These are phyloP conservation scores for Ophiothrix spiculata DNA, from an alignment of 35 echinoderm and acorn worm genomes.

Conservation along the genomic window DNA sequence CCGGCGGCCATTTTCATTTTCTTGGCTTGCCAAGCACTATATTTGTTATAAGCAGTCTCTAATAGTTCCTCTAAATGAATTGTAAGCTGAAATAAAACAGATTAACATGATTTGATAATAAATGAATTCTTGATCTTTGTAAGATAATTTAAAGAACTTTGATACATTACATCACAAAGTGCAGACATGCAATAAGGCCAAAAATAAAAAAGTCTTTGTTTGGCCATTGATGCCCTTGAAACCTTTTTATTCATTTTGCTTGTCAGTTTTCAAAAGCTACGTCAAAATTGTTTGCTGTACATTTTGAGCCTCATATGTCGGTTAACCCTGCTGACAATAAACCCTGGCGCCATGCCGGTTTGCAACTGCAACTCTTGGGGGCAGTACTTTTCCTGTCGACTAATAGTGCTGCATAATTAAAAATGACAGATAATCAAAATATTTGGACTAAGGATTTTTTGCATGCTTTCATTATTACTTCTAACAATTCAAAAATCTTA, in stretches of 20 bases:
- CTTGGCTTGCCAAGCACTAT: conserved; percentile 76
- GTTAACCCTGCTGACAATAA: too few relatives aligned
- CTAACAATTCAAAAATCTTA: too few relatives aligned
- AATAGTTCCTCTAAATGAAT: conserved; percentile 83
- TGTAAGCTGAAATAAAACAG: conserved; percentile 50
- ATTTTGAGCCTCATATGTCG: too few relatives aligned
- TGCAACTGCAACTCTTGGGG: not conserved
- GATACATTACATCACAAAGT: not conserved
- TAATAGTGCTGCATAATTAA: too few relatives aligned
- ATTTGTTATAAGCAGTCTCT: conserved; percentile 79
- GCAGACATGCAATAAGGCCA: not conserved
- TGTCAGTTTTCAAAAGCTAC: not conserved
- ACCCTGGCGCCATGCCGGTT: too few relatives aligned
- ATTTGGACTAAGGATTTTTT: too few relatives aligned
- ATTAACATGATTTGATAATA: not conserved
- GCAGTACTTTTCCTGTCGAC: too few relatives aligned
- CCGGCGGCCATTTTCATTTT: conserved; percentile 40
- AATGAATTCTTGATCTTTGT: not conserved
- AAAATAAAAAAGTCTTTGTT: not conserved
- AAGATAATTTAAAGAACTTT: not conserved
- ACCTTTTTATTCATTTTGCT: not conserved
- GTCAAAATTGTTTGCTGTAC: not conserved
- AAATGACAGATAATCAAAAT: too few relatives aligned
- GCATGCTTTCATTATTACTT: too few relatives aligned
- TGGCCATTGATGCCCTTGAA: not conserved